These are phyloP conservation scores for Neuroterus valhalla DNA, from an alignment of 1,140 invertebrate species.

Conservation along the genomic window DNA sequence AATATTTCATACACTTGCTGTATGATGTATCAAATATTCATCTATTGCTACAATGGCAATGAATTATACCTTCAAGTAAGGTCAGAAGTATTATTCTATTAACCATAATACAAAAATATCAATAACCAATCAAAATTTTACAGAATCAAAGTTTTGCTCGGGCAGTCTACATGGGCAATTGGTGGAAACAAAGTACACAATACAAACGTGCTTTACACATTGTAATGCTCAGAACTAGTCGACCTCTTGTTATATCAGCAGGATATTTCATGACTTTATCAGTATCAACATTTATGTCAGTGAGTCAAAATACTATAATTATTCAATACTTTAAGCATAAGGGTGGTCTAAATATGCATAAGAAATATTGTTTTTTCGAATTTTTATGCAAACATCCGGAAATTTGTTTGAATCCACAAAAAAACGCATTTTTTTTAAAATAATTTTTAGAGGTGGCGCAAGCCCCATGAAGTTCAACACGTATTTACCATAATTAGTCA, in stretches of 20 bases:
- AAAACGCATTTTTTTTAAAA: too few species aligned
- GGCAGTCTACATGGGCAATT: slow-evolving; percentile 70
- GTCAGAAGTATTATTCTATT: slow-evolving; percentile 3
- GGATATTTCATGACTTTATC: slow-evolving; percentile 74
- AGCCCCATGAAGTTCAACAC: too few species aligned
- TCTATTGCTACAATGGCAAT: slow-evolving; percentile 77
- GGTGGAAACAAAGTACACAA: slow-evolving; percentile 67
- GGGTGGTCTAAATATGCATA: too few species aligned
- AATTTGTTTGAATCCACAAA: too few species aligned
- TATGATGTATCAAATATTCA: slow-evolving; percentile 76
- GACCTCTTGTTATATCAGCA: slow-evolving; percentile 69
- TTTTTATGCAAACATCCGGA: too few species aligned
- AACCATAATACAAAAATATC: not conserved
- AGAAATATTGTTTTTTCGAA: too few species aligned
- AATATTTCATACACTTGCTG: slow-evolving; percentile 72
- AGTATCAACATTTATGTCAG: slow-evolving; percentile 3
- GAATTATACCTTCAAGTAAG: slow-evolving; percentile 69
- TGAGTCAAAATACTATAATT: not conserved
- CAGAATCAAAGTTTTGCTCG: slow-evolving; percentile 66
- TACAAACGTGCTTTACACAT: slow-evolving; percentile 69
- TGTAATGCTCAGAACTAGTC: slow-evolving; percentile 71
- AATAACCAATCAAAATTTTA: slow-evolving; percentile 37
- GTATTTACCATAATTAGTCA: too few species aligned
- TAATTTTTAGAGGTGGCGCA: too few species aligned
- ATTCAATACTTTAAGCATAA: too few species aligned